Conservation (phyloP, 37 sponge, comb jelly and placozoan genomes). For the Oopsacas minuta region DNA sequence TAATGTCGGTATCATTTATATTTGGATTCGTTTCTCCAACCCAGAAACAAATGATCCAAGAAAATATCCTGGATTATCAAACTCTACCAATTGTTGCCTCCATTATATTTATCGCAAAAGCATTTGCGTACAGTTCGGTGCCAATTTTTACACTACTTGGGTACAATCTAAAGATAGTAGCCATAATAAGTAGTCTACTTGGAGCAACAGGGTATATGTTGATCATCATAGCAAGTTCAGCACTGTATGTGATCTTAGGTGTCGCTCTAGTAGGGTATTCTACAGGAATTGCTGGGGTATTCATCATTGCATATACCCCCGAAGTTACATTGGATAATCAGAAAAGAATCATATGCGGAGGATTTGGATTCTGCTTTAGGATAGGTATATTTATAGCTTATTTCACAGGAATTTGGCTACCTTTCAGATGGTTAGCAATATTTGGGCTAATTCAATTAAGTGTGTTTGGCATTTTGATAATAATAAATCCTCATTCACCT, state of each 20-base stretch:
- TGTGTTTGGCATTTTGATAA: not conserved
- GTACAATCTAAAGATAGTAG: not conserved
- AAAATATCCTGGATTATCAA: not conserved
- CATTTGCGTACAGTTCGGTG: not conserved
- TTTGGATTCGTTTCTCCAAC: not conserved
- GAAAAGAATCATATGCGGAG: not conserved
- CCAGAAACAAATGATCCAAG: constrained; percentile 1
- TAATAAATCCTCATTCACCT: not conserved
- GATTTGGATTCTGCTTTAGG: not conserved
- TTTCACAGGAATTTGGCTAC: not conserved
- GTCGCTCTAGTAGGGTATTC: not conserved
- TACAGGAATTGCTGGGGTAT: not conserved
- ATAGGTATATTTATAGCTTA: constrained; percentile 1
- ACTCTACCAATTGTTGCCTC: not conserved
- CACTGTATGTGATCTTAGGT: not conserved
- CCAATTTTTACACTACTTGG: not conserved
- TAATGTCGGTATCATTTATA: not conserved
- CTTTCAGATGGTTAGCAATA: not conserved
- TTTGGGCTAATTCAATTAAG: not conserved
- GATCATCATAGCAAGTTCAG: not conserved
- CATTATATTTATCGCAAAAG: not conserved
- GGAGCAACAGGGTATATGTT: not conserved
- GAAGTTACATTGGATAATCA: constrained; percentile 3
- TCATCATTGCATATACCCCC: not conserved
- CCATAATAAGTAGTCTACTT: not conserved